Percentiles rank a stretch among this genome's conserved stretches.
phyloP scores from a whole-genome alignment of 2,797 vertebrate genomes.

The Pangasius djambal region DNA sequence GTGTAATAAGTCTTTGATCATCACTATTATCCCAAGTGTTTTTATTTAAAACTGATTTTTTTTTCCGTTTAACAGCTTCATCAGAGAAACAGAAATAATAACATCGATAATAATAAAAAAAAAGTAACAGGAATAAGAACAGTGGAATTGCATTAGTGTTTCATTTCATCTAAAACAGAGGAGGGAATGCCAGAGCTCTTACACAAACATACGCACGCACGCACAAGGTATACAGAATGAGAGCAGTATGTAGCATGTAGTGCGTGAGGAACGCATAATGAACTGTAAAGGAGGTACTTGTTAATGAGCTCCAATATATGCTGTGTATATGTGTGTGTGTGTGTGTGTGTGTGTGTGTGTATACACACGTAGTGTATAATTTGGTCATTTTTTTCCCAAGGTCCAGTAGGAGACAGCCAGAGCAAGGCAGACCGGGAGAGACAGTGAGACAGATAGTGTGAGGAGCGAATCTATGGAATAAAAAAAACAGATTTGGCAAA shows the following conservation, averaged over 20 bases:
- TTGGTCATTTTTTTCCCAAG: conserved; percentile 7
- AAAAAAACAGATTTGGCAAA: background rate
- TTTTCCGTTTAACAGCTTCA: conserved; percentile 4
- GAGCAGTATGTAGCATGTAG: background rate
- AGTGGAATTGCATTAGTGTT: background rate
- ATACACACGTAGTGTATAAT: background rate
- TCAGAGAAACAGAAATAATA: conserved; percentile 11
- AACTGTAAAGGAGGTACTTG: background rate
- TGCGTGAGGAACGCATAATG: conserved; percentile 7
- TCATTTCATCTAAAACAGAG: conserved; percentile 18
- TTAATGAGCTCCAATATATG: background rate
- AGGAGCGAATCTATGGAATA: background rate
- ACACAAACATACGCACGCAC: background rate
- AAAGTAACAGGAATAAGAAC: conserved; percentile 22
- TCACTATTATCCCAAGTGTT: conserved; percentile 2
- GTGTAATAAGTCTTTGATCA: background rate
- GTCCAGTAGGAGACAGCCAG: background rate
- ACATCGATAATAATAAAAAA: conserved; percentile 22
- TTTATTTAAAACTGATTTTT: conserved; percentile 29
- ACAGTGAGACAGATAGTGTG: background rate
- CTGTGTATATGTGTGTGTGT: background rate
- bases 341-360: background rate
- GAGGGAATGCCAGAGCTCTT: background rate
- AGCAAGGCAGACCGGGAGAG: too few relatives aligned
- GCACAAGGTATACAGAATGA: background rate